Conservation (phyloP, 2,888 invertebrate species). For the Drosophila emarginata region DNA sequence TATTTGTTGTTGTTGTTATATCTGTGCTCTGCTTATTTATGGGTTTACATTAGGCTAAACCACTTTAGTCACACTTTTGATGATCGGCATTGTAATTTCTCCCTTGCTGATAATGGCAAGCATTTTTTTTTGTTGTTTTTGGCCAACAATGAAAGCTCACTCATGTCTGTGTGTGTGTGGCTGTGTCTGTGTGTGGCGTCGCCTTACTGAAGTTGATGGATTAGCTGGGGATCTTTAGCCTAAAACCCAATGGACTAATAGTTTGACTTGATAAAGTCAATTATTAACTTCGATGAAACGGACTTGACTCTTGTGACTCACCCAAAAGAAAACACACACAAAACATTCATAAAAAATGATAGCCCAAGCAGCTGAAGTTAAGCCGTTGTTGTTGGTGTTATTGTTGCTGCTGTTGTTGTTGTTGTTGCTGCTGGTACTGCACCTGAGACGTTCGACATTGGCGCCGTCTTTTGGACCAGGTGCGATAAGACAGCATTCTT, state of each 20-base stretch:
- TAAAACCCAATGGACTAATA: constrained; percentile 34
- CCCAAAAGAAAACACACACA: constrained; percentile 51
- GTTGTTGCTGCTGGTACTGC: constrained; percentile 29
- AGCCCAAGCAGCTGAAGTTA: constrained; percentile 35
- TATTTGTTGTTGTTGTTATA: constrained; percentile 14
- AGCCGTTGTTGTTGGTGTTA: constrained; percentile 7
- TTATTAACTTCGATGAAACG: constrained; percentile 67
- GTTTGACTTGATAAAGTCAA: constrained; percentile 64
- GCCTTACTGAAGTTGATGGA: constrained; percentile 58
- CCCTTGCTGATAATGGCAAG: constrained; percentile 59
- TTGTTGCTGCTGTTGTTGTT: constrained; percentile 9
- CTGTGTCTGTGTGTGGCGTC: constrained; percentile 53
- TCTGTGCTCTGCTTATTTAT: constrained; percentile 75
- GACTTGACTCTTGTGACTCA: constrained; percentile 62
- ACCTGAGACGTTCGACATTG: constrained; percentile 57
- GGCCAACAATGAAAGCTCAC: constrained; percentile 42
- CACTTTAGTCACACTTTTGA: constrained; percentile 81
- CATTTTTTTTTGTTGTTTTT: constrained; percentile 58
- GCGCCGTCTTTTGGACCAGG: constrained; percentile 73
- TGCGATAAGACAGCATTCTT: constrained; percentile 75
- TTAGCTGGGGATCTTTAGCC: constrained; percentile 34
- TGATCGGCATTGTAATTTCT: constrained; percentile 69
- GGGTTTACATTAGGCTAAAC: constrained; percentile 81
- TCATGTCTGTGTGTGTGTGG: constrained; percentile 9
- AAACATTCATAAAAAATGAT: constrained; percentile 47